These are phyloP conservation scores for Phrynocephalus versicolor DNA, from an alignment of 2,113 vertebrate genomes.

Conservation along the genomic window DNA sequence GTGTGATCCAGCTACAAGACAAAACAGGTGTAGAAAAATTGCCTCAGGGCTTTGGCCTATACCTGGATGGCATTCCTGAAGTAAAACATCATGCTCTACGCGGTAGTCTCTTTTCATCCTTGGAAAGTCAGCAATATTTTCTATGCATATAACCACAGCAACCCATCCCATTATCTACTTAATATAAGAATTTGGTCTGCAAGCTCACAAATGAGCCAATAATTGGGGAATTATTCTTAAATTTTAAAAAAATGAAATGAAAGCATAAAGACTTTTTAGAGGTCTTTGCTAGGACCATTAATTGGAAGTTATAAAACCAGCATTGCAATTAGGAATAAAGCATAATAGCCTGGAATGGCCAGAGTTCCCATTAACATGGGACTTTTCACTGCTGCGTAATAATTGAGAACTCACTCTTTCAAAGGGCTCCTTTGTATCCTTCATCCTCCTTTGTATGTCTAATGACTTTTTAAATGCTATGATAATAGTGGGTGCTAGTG, in stretches of 20 bases:
- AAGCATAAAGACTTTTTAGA: slow-evolving; percentile 18
- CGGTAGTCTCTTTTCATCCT: not conserved
- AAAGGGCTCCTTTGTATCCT: slow-evolving; percentile 11
- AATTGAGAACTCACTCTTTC: slow-evolving; percentile 22
- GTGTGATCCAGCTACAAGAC: not conserved
- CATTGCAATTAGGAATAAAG: slow-evolving; percentile 15
- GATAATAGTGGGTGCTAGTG: not conserved
- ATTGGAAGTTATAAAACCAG: slow-evolving; percentile 33
- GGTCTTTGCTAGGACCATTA: slow-evolving; percentile 9
- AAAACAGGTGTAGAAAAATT: not conserved
- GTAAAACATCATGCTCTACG: not conserved
- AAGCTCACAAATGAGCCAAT: slow-evolving; percentile 28
- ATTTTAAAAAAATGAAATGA: slow-evolving; percentile 24
- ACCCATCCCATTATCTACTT: not conserved
- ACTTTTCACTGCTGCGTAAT: slow-evolving; percentile 16
- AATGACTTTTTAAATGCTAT: not conserved
- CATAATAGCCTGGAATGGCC: slow-evolving; percentile 18
- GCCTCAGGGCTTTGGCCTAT: not conserved
- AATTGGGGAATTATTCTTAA: slow-evolving; percentile 36
- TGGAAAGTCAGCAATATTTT: not conserved
- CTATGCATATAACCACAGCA: not conserved
- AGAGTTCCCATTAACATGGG: slow-evolving; percentile 13
- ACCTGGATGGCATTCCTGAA: not conserved
- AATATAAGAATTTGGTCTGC: slow-evolving; percentile 32
- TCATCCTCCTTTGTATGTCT: not conserved